Percentiles rank a stretch among this genome's conserved stretches.
phyloP scores from a whole-genome alignment of 2,888 invertebrate genomes.

The Volucella bombylans region DNA sequence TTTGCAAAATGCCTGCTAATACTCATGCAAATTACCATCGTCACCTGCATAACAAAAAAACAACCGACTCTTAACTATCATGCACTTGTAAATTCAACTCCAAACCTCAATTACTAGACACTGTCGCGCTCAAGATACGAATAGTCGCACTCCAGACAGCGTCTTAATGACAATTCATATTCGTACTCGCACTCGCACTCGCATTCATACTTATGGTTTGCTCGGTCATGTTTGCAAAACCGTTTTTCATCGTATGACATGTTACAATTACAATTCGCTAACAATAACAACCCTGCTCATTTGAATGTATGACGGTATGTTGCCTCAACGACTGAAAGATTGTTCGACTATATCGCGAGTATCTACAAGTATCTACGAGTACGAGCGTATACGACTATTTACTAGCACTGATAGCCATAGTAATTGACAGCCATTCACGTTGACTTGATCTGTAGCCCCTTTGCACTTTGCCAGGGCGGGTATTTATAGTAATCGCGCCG shows the following conservation, averaged over 20 bases:
- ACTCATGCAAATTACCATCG: slow-evolving; percentile 60
- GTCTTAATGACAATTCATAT: slow-evolving; percentile 56
- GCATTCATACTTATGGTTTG: background rate
- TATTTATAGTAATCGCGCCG: slow-evolving; percentile 40
- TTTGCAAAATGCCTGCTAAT: slow-evolving; percentile 58
- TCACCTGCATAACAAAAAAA: slow-evolving; percentile 67
- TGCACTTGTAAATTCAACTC: slow-evolving; percentile 65
- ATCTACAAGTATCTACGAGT: too few relatives aligned
- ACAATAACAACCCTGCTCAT: slow-evolving; percentile 38
- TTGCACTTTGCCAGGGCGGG: background rate
- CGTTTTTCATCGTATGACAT: slow-evolving; percentile 10
- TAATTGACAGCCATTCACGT: slow-evolving; percentile 59
- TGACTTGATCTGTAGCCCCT: slow-evolving; percentile 44
- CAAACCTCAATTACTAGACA: slow-evolving; percentile 67
- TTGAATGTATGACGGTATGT: slow-evolving; percentile 65
- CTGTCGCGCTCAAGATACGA: slow-evolving; percentile 27
- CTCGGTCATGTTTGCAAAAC: slow-evolving; percentile 42
- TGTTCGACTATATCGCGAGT: too few relatives aligned
- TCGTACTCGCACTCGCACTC: too few relatives aligned
- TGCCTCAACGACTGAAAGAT: background rate
- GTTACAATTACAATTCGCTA: background rate
- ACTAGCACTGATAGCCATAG: slow-evolving; percentile 4
- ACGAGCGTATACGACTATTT: too few relatives aligned
- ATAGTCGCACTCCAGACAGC: slow-evolving; percentile 23
- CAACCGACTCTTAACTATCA: slow-evolving; percentile 23